Base-by-base conservation (phyloP, 2,797 vertebrate genomes). In the Sebastolobus altivelis region DNA sequence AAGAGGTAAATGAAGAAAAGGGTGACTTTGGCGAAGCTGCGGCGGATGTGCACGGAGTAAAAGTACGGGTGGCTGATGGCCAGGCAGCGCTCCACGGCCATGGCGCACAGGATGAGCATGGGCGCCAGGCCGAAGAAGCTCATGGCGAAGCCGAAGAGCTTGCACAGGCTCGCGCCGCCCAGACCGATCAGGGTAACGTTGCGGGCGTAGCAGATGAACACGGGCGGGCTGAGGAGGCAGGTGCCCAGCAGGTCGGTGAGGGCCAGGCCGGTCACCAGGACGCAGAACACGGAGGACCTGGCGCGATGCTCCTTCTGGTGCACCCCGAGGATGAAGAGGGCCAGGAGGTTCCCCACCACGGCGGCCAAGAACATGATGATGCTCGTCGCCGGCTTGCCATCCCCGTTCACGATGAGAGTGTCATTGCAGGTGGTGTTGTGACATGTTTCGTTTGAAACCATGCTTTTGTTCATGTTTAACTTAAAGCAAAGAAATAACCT, bases 61-160 rank as follows among this genome's bases (percentile, higher is more conserved):
- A 96, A 93, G 81, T 98, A 98, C 0, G 97, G 97, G 87, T 97
- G 96, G 85, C 97, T 97, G 92, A 98, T 96, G 35, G 97, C 97
- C 87, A 98, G 93, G 91, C 97, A 98, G 52, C 97, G 95, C 84
- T 98, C 97, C 87, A 98, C 95, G 0, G 97, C 97, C 97, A 98
- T 98, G 83, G 97, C 93, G 4, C 95, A 97, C 13, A 98, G 93
- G 76, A 98, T 96, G 75, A 97, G 92, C 11, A 95, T 97, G 83
- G 97, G 95, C 0, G 97, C 96, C 83, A 98, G 92, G 77, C 96
- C 96, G 11, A 98, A 98, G 93, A 97, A 97, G 46, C 96, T 97
- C 96, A 98, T 95, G 72, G 95, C 96, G 1, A 97, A 97, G 81
- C 96, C 97, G 0, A 98, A 97, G 62, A 97, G 88, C 5, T 92